Evolutionary conservation across 2,888 invertebrate genomes (phyloP).

Genomic region (Megaustenia siamemsis): DNA sequence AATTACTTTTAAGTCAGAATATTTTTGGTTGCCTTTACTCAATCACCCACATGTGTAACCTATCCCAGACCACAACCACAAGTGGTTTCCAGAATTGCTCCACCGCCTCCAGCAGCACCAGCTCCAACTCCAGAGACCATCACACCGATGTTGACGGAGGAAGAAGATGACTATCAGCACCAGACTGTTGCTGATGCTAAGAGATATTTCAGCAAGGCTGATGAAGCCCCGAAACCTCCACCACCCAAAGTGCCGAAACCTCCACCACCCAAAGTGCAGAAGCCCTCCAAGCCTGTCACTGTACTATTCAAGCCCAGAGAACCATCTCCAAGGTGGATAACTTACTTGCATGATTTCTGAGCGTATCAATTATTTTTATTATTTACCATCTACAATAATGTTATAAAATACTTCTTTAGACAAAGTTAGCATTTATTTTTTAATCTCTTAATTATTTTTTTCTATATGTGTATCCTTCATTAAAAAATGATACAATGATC

Average conservation of each 20-base stretch:
- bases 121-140: conserved; percentile 50
- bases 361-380: neutral
- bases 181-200: conserved; percentile 69
- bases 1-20: neutral
- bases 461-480: too few relatives aligned
- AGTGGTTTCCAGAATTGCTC: conserved; percentile 58
- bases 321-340: conserved; percentile 58
- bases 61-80: conserved; percentile 47
- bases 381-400: too few relatives aligned
- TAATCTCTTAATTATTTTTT: too few relatives aligned
- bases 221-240: conserved; percentile 54
- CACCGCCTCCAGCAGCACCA: conserved; percentile 56
- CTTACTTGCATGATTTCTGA: conserved; percentile 14
- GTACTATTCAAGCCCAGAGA: conserved; percentile 56
- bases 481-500: too few relatives aligned
- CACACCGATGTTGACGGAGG: conserved; percentile 60
- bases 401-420: too few relatives aligned
- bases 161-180: conserved; percentile 65
- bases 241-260: conserved; percentile 57
- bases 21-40: neutral
- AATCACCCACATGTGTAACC: conserved; percentile 5
- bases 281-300: conserved; percentile 52
- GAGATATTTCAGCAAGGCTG: conserved; percentile 62
- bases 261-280: conserved; percentile 58
- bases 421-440: too few relatives aligned